Base-by-base conservation (phyloP, 2,113 vertebrate genomes). In the Ploceus nigricollis region DNA sequence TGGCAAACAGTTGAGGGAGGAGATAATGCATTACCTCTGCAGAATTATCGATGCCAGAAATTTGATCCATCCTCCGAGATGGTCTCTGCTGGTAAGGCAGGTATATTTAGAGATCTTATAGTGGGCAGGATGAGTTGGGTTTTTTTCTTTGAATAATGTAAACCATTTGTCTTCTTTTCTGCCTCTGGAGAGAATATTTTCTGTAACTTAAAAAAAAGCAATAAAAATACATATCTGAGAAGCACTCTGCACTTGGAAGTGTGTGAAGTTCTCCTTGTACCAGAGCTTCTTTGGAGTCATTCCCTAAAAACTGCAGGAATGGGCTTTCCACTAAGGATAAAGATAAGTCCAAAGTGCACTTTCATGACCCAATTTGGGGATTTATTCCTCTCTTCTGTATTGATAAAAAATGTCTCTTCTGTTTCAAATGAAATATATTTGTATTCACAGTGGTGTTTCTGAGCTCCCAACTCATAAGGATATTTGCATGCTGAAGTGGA, bases 401-500 rank as follows among this genome's bases (percentile, higher is more conserved):
- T 90, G 63, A 47, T 63, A 30, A 65, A 88, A 94, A 48, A n/a
- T n/a, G 20, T 63, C 24, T 77, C 24, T 73, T 58, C 58, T n/a
- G 28, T 51, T 86, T 90, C 40, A 83, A 44, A 71, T 58, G 18
- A 94, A 83, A 40, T 53, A 2, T 40, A 88, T 95, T 90, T 97
- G 90, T 51, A 92, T 86, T 93, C 82, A 48, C n/a, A 28, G 39
- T 21, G 35, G 56, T 60, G 7, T 42, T 90, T 61, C 58, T n/a
- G 72, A 57, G 20, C 72, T 90, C 76, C 79, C 47, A 73, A 2
- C 40, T 81, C 35, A 13, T 63, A 56, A 54, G 31, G 37, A 35
- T 92, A 93, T 92, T 94, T 95, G 56, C 90, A 89, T 89, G 53
- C 40, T 83, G 68, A 68, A 94, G 56, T 60, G 60, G 31, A 92